Conservation (phyloP, 2,113 vertebrate genomes). For the Cyanoderma ruficeps region DNA sequence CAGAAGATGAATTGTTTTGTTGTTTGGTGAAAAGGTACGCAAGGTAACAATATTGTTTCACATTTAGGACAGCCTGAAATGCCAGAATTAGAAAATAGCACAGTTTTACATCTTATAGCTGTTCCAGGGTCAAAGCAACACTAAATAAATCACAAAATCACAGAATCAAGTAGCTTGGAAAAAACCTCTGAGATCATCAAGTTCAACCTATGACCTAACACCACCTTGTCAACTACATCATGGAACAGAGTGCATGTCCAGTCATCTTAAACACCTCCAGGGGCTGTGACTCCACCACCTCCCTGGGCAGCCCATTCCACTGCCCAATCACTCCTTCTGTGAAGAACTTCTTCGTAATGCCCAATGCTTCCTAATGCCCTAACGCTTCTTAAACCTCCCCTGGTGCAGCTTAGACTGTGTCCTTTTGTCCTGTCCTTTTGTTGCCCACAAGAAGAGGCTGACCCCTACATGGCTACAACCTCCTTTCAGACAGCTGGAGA, state of each 20-base stretch:
- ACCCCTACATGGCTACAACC: background rate
- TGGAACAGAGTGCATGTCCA: background rate
- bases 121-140: background rate
- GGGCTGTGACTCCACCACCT: fast-evolving
- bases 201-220: background rate
- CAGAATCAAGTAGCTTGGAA: background rate
- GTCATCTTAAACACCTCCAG: background rate
- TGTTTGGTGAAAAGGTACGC: background rate
- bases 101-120: background rate
- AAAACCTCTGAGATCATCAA: background rate
- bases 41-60: background rate
- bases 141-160: background rate
- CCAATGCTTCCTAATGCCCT: background rate
- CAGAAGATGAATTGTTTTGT: background rate
- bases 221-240: background rate
- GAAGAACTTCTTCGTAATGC: background rate
- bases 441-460: background rate
- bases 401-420: background rate
- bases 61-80: background rate
- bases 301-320: background rate
- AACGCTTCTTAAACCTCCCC: background rate
- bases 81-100: background rate
- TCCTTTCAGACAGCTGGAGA: background rate
- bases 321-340: background rate
- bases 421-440: background rate